These are phyloP conservation scores for Corythaeola cristata DNA, from an alignment of 2,113 vertebrate genomes.

Conservation along the genomic window DNA sequence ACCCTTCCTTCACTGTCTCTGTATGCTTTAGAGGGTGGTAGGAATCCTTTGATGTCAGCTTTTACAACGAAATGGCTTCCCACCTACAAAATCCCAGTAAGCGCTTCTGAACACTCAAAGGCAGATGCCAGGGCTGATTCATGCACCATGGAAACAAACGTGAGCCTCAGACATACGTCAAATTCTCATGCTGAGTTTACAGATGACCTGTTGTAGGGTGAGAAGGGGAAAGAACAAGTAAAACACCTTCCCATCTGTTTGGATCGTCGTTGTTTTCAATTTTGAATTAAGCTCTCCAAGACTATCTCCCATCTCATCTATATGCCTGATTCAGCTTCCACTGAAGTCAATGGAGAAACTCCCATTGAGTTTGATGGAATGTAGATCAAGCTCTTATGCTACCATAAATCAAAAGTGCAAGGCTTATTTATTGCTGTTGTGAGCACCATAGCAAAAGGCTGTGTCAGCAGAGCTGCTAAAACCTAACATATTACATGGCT, in stretches of 20 bases:
- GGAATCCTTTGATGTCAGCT: neutral
- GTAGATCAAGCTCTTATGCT: neutral
- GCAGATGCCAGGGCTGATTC: neutral
- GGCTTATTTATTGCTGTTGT: neutral
- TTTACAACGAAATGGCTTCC: neutral
- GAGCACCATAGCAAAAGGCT: neutral
- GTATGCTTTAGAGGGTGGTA: neutral
- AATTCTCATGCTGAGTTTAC: neutral
- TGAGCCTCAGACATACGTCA: neutral
- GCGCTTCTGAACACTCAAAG: neutral
- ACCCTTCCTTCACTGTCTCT: neutral
- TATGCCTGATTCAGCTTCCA: neutral
- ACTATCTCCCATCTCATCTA: neutral
- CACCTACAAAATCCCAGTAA: neutral
- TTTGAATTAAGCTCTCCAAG: neutral
- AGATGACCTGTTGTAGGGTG: neutral
- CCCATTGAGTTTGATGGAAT: neutral
- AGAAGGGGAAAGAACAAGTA: neutral
- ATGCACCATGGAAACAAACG: neutral
- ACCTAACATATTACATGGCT: neutral
- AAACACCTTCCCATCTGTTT: neutral
- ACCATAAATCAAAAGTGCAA: neutral
- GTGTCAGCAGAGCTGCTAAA: constrained; percentile 19
- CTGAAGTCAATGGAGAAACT: neutral
- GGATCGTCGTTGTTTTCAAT: neutral